Evolutionary conservation across 2,888 invertebrate species (phyloP).

Genomic region (Lymantria dispar): DNA sequence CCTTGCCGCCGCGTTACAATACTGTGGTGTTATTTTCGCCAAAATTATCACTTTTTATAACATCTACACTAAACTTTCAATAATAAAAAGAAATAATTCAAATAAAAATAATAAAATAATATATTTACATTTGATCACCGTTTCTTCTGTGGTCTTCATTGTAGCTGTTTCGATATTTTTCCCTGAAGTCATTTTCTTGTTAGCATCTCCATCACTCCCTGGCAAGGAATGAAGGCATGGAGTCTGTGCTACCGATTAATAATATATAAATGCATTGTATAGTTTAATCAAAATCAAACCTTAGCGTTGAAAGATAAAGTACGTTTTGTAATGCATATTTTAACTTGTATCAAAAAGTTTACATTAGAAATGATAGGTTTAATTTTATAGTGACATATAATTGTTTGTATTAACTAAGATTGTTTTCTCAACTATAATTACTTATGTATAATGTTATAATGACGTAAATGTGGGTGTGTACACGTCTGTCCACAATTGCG

Average conservation of each 20-base stretch:
- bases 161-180: constrained; percentile 4
- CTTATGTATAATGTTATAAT: too few relatives aligned
- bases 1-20: too few relatives aligned
- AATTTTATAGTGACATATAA: constrained; percentile 10
- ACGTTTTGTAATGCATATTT: constrained; percentile 2
- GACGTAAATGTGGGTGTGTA: too few relatives aligned
- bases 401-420: not conserved
- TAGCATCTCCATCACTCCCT: constrained; percentile 24
- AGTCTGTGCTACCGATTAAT: constrained; percentile 9
- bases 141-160: constrained; percentile 22
- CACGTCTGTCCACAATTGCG: too few relatives aligned
- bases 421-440: too few relatives aligned
- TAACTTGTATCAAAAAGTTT: constrained; percentile 21
- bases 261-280: constrained; percentile 13
- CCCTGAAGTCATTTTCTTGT: constrained; percentile 10
- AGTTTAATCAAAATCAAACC: constrained; percentile 4
- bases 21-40: too few relatives aligned
- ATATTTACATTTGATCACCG: constrained; percentile 25
- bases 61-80: too few relatives aligned
- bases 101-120: constrained; percentile 4
- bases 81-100: not conserved
- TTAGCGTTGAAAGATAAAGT: not conserved
- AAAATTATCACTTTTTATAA: too few relatives aligned
- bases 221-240: constrained; percentile 17
- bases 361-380: constrained; percentile 13